Conservation (phyloP, 92 coral and sea anemone genomes). For the Paramuricea clavata region DNA sequence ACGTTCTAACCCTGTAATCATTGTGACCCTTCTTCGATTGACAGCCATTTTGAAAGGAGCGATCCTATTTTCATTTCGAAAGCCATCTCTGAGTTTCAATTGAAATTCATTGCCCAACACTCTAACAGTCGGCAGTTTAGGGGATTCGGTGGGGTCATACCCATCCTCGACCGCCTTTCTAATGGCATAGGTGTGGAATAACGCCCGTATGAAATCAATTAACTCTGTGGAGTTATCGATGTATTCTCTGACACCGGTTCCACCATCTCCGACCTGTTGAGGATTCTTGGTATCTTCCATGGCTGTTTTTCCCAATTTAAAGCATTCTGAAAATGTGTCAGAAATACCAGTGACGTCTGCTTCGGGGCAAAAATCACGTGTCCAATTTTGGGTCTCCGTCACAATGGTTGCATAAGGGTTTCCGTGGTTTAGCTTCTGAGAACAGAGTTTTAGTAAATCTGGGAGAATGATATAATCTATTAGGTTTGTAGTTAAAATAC, state of each 20-base stretch:
- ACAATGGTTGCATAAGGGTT: conserved; percentile 66
- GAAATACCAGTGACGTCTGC: not conserved
- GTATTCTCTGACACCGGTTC: conserved; percentile 58
- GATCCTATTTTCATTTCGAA: conserved; percentile 48
- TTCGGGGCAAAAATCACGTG: conserved; percentile 1
- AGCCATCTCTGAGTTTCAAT: conserved; percentile 68
- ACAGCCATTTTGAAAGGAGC: conserved; percentile 20
- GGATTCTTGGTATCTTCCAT: not conserved
- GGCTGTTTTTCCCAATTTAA: not conserved
- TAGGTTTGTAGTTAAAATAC: conserved; percentile 74
- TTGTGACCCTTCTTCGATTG: conserved; percentile 37
- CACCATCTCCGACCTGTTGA: not conserved
- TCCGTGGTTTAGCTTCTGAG: conserved; percentile 50
- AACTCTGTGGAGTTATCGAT: conserved; percentile 59
- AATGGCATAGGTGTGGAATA: conserved; percentile 36
- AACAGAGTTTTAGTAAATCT: conserved; percentile 45
- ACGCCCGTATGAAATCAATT: conserved; percentile 68
- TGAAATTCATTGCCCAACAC: conserved; percentile 66
- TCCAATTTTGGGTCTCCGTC: conserved; percentile 60
- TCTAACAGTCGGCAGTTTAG: conserved; percentile 16
- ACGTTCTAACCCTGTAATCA: conserved; percentile 59
- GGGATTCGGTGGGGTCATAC: not conserved
- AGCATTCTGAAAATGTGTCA: not conserved
- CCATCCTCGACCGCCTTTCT: not conserved
- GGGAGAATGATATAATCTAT: conserved; percentile 70